Evolutionary conservation across 2,888 invertebrate species (phyloP).

Genomic region (Bugula neritina): DNA sequence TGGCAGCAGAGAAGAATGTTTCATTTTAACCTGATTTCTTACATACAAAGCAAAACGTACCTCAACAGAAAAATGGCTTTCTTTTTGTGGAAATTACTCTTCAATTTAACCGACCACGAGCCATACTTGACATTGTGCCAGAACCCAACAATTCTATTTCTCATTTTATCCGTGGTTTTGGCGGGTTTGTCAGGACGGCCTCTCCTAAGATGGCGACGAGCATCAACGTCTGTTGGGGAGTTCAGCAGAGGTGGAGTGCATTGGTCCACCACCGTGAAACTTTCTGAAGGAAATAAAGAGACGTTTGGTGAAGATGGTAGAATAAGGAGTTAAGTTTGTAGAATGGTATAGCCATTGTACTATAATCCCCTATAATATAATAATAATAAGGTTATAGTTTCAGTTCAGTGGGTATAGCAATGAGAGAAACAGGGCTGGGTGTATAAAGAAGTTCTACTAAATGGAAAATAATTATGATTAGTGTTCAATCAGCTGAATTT

Average conservation of each 20-base stretch:
- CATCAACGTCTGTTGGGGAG: neutral
- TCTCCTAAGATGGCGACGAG: neutral
- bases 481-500: too few relatives aligned
- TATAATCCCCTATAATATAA: too few relatives aligned
- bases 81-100: slow-evolving; percentile 72
- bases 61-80: slow-evolving; percentile 82
- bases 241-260: neutral
- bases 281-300: neutral
- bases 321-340: too few relatives aligned
- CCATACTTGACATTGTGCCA: slow-evolving; percentile 89
- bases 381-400: neutral
- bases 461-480: too few relatives aligned
- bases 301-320: too few relatives aligned
- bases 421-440: too few relatives aligned
- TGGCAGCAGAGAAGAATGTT: too few relatives aligned
- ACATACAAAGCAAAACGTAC: too few relatives aligned
- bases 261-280: neutral
- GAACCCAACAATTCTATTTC: slow-evolving; percentile 75
- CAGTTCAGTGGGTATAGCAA: too few relatives aligned
- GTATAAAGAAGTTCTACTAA: too few relatives aligned
- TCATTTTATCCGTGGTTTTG: slow-evolving; percentile 61
- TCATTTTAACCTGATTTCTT: too few relatives aligned
- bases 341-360: too few relatives aligned
- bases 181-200: neutral
- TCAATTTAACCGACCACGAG: slow-evolving; percentile 67